Evolutionary conservation across 2,888 invertebrate species (phyloP), one percentile per base, ranked within the genome.

Genomic region (Glomeris marginata): DNA sequence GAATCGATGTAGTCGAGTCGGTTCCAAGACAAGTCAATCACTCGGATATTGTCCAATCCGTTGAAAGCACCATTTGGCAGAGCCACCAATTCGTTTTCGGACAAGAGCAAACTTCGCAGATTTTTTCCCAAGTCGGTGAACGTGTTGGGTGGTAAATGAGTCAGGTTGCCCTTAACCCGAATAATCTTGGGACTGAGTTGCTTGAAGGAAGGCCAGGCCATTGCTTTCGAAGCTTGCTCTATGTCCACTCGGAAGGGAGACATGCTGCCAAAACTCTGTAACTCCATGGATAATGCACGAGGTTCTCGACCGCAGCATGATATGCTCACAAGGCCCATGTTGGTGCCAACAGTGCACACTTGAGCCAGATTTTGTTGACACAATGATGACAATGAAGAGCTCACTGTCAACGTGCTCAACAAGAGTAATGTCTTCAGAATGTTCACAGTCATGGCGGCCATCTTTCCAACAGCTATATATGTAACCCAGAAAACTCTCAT

Each of bases 1-100:
- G 83, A 80, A 66, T 83, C 84, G 49, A 86, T 64, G 0, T 74
- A 72, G 8, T 76, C 72, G 20, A 90, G 65, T 15, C 77, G 75
- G 62, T 90, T 90, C 15, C 75, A 72, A 0, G 86, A 85, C 47
- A 88, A 71, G 64, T 88, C 87, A 1, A 87, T 50, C 13, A 38
- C 41, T 41, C 52, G 49, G n/a, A 59, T 34, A 6, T 50, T 45
- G 22, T 46, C 44, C 48, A 80, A 78, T 56, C 78, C 76, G 47
- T 80, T 66, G 60, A 87, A 85, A 0, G 81, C 75, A 37, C 79
- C 77, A 21, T 50, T 41, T 34, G 38, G 33, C 11, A 53, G 42
- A 35, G 41, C 34, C 1, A 34, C 22, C 2, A 53, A 41, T 13
- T 41, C 46, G 33, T 53, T 53, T 10, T 34, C 8, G 16, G 53